phyloP scores from a whole-genome alignment of 2,113 vertebrate genomes.

The Cryptoleucopteryx plumbea region DNA sequence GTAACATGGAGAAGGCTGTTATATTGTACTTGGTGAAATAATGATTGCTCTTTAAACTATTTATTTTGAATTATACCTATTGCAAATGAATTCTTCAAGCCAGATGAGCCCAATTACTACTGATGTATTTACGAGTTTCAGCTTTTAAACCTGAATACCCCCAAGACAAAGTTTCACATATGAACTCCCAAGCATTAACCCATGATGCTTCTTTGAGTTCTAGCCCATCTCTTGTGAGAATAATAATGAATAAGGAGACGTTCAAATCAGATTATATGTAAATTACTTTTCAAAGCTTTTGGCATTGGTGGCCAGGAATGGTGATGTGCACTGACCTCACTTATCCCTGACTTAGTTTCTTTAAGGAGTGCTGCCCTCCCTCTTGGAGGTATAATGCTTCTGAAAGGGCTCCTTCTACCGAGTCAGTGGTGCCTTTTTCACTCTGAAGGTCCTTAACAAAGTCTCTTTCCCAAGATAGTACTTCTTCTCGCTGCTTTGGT shows the following conservation, averaged over 20 bases:
- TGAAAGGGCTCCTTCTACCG: neutral
- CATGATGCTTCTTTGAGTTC: neutral
- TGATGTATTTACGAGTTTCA: neutral
- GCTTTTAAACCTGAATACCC: neutral
- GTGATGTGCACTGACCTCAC: neutral
- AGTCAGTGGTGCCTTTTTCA: neutral
- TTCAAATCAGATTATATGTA: neutral
- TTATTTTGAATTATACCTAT: neutral
- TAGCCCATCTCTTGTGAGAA: neutral
- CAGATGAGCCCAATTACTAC: neutral
- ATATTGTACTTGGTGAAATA: neutral
- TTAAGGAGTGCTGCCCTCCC: neutral
- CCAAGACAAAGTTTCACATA: neutral
- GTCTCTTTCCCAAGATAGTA: neutral
- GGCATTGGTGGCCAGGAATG: neutral
- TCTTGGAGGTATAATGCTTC: neutral
- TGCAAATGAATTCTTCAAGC: neutral
- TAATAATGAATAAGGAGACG: neutral
- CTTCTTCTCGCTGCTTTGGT: neutral
- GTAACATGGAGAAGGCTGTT: neutral
- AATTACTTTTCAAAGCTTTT: neutral
- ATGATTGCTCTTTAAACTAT: neutral
- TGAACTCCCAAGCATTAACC: neutral
- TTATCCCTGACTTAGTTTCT: neutral
- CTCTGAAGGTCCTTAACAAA: neutral